Conservation (phyloP, 2,113 vertebrate genomes). For the Pungitius pungitius region DNA sequence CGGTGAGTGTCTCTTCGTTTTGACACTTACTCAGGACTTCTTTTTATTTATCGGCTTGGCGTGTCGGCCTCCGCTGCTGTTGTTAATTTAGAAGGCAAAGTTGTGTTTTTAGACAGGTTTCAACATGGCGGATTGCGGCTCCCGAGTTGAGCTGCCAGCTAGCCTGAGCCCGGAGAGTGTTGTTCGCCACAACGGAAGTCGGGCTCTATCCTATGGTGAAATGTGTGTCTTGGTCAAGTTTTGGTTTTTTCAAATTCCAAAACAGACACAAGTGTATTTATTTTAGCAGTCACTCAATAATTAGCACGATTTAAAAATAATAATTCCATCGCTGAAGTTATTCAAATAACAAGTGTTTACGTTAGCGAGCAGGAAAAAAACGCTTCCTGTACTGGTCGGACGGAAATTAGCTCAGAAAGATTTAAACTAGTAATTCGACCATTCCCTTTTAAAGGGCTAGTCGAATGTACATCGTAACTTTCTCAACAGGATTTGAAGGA, state of each 20-base stretch:
- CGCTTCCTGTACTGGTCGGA: constrained; percentile 51
- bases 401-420: constrained; percentile 25
- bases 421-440: constrained; percentile 4
- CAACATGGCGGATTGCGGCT: constrained; percentile 91
- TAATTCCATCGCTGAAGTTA: constrained; percentile 52
- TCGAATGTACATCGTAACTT: not conserved
- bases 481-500: constrained; percentile 14
- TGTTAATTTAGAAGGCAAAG: constrained; percentile 67
- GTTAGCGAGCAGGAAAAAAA: constrained; percentile 34
- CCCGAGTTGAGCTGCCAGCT: constrained; percentile 69
- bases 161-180: constrained; percentile 46
- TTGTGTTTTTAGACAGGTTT: constrained; percentile 82
- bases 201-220: constrained; percentile 2
- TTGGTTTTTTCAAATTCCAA: not conserved
- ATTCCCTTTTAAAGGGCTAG: not conserved
- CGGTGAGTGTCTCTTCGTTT: constrained; percentile 81
- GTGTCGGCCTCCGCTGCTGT: constrained; percentile 3
- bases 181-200: constrained; percentile 33
- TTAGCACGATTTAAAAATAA: not conserved
- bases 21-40: rapidly evolving
- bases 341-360: constrained; percentile 63
- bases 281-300: rapidly evolving
- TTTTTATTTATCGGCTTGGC: not conserved
- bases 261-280: not conserved
- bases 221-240: not conserved